These are phyloP conservation scores for Morphnarchus princeps DNA, from an alignment of 2,113 vertebrate species.

Conservation along the genomic window DNA sequence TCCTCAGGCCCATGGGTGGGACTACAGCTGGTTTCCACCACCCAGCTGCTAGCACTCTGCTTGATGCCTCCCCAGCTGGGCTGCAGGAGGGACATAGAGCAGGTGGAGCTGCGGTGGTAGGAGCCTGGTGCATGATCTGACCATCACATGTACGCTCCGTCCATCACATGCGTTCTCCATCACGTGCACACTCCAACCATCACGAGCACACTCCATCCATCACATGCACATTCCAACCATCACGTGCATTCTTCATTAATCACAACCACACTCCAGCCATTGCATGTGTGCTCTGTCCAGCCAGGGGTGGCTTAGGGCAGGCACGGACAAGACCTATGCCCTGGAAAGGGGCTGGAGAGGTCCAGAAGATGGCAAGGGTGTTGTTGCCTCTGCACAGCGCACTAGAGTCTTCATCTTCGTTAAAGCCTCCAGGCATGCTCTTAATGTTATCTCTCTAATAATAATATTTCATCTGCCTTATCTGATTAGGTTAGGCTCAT, in stretches of 20 bases:
- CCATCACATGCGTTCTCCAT: accelerated
- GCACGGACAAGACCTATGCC: not conserved
- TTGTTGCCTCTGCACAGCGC: not conserved
- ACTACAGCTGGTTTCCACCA: too few species aligned
- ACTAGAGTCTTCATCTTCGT: not conserved
- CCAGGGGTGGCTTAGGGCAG: not conserved
- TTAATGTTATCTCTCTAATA: not conserved
- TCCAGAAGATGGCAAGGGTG: not conserved
- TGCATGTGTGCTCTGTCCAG: accelerated
- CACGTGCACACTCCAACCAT: not conserved
- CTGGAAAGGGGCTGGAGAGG: not conserved
- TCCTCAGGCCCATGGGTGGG: not conserved
- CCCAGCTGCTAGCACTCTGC: not conserved
- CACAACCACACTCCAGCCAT: not conserved
- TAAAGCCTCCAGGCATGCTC: not conserved
- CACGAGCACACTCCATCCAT: too few species aligned
- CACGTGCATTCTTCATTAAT: not conserved
- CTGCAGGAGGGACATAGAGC: not conserved
- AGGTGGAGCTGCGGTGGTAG: not conserved
- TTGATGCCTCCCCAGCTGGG: not conserved
- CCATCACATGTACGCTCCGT: accelerated
- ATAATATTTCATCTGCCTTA: slow-evolving; percentile 24
- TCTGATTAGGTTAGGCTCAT: slow-evolving; percentile 21
- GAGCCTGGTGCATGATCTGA: not conserved
- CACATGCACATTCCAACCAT: not conserved